Percentiles rank a stretch among this genome's conserved stretches.
Conservation (phyloP, 1,140 invertebrate species). For the Galleria mellonella region DNA sequence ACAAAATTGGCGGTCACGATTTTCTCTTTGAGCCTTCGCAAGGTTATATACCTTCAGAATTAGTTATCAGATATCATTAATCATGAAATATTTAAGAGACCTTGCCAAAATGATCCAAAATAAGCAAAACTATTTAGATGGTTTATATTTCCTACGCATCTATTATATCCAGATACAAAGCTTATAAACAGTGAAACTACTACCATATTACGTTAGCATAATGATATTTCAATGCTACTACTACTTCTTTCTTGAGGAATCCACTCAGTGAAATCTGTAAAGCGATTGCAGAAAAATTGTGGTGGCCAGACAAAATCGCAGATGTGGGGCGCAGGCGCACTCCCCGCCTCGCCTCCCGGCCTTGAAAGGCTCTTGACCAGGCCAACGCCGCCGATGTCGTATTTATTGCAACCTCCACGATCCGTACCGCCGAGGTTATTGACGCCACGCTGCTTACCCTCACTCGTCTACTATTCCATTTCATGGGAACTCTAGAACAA, state of each 20-base stretch:
- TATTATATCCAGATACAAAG: not conserved
- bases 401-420: conserved; percentile 72
- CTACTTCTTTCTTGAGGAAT: conserved; percentile 40
- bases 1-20: conserved; percentile 50
- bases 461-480: conserved; percentile 42
- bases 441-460: conserved; percentile 44
- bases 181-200: not conserved
- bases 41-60: conserved; percentile 7
- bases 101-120: not conserved
- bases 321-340: conserved; percentile 46
- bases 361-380: conserved; percentile 74
- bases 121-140: not conserved
- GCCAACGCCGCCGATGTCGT: conserved; percentile 62
- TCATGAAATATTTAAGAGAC: conserved; percentile 1
- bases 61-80: conserved; percentile 9
- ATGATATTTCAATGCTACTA: too few species aligned
- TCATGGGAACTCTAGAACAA: conserved; percentile 43
- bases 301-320: conserved; percentile 26
- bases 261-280: conserved; percentile 29
- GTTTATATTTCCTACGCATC: too few species aligned
- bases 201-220: too few species aligned
- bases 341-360: conserved; percentile 66
- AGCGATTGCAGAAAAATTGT: conserved; percentile 32
- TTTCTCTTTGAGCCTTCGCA: conserved; percentile 21
- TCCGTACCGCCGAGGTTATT: conserved; percentile 70